Percentiles rank a stretch among this genome's conserved stretches.
phyloP scores from a whole-genome alignment of 2,888 invertebrate species.

The Tillus elongatus region DNA sequence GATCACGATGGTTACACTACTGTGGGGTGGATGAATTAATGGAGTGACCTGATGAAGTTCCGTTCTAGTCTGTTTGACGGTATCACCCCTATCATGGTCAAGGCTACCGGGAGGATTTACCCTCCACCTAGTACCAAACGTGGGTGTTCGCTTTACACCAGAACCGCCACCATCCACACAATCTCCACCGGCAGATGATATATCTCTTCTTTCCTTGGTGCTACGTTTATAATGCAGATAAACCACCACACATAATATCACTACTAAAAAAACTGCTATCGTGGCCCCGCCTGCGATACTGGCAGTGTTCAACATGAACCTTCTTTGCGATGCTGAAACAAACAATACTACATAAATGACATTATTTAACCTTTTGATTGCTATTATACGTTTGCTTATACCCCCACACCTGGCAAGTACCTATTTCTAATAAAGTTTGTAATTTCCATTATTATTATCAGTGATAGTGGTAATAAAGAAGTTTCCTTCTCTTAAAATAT shows the following conservation, averaged over 20 bases:
- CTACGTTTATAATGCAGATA: conserved; percentile 57
- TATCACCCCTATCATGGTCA: conserved; percentile 23
- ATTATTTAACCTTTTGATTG: conserved; percentile 1
- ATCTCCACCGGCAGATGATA: conserved; percentile 29
- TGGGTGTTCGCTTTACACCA: conserved; percentile 28
- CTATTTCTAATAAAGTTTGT: no score
- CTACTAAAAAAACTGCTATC: conserved; percentile 58
- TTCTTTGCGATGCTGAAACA: conserved; percentile 61
- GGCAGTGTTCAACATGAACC: conserved; percentile 79
- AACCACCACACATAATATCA: conserved; percentile 58
- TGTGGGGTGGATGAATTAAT: no score
- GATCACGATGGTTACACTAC: no score
- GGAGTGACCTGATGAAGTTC: conserved; percentile 35
- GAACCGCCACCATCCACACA: conserved; percentile 35
- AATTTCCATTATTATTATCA: no score
- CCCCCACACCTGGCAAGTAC: no score
- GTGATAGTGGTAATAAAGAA: no score
- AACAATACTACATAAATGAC: conserved; percentile 8
- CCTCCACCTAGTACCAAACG: conserved; percentile 37
- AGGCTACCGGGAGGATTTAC: conserved; percentile 20
- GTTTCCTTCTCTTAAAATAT: no score
- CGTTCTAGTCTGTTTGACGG: conserved; percentile 24
- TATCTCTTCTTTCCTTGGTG: conserved; percentile 35
- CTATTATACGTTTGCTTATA: no score
- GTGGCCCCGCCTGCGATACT: conserved; percentile 80